Base-by-base conservation (phyloP, 64 coral and sea anemone genomes). In the Porites australiensis region DNA sequence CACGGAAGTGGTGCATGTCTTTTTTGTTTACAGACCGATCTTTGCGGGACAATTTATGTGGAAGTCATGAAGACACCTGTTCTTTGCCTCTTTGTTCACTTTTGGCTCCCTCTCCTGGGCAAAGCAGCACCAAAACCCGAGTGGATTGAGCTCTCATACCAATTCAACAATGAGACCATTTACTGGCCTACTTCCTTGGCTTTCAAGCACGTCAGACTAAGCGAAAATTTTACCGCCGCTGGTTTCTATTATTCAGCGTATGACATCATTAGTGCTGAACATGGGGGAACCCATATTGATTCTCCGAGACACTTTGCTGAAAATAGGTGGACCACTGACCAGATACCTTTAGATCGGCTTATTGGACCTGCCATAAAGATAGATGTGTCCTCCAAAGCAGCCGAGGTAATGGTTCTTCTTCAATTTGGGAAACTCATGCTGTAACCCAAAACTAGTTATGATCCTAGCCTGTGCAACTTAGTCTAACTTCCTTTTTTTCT, bases 321-420 rank as follows among this genome's bases (percentile, higher is more conserved):
- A 53, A 63, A 83, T 2, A 90, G 75, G 45, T 83, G 79, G 82
- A 61, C 87, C 21, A 14, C 88, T 2, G 93, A 98, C 65, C 16
- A 95, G n/a, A 90, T 98, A 7, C 96, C 94, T 10, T 15, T 93
- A 45, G 76, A 91, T 74, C 79, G 23, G 2, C 77, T 98, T 5
- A 93, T 98, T 62, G 96, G 96, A 55, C 82, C 77, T 64, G 96
- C 93, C 14, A 61, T 98, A 13, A 94, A 95, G 63, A 91, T 98
- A 43, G 64, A 98, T 74, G 88, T 98, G 12, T 66, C 93, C 3
- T 69, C 82, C 1, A 95, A 98, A 62, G 82, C 91, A 5, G 68
- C 90, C 15, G 22, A 67, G 14, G 89, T 82, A 49, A 57, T 57
- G 7, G 54, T 57, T 12, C 54, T 57, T 4, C 54, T 9, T 9